Evolutionary conservation across 2,888 invertebrate species (phyloP), one percentile per base, ranked within the genome.

Genomic region (Tethea ocularis): DNA sequence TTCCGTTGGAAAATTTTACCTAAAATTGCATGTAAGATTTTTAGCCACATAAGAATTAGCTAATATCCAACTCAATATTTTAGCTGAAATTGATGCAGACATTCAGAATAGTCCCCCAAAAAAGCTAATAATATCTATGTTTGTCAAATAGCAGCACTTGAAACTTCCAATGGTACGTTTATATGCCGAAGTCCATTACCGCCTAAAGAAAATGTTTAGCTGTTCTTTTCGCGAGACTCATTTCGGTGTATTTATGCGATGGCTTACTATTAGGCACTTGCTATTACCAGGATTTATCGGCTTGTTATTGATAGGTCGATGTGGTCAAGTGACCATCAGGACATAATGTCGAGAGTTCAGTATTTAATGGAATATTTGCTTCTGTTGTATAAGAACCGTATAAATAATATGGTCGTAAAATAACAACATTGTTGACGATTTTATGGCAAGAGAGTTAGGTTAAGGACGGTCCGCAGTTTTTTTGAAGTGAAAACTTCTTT

Each of bases 281-380:
- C 46, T 20, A 46, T 46, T 20, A 20, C 46, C 46, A 46, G n/a
- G 57, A 71, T 71, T 71, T 72, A 71, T 71, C 54, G 69, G 23
- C 52, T 56, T 63, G 68, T 69, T 71, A 61, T 71, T 72, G 72
- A 71, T 72, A 72, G 20, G 46, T 17, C 63, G 59, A 61, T 71
- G 66, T 55, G 63, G 59, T 58, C 65, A 67, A 71, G 67, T 57
- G 63, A 56, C 38, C 23, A 20, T 26, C n/a, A 56, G 20, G 46
- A 10, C 20, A n/a, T 46, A 46, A 46, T 20, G 7, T 7, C 10
- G 46, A 20, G 46, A 20, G 46, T 46, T 46, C 46, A 17, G 10
- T 20, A 2, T n/a, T 46, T 46, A 46, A 46, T 46, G 46, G 46
- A 46, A 33, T 20, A 46, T 46, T 20, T 46, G 46, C 17, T 41